Evolutionary conservation across 2,113 vertebrate genomes (phyloP).

Genomic region (Morphnarchus princeps): DNA sequence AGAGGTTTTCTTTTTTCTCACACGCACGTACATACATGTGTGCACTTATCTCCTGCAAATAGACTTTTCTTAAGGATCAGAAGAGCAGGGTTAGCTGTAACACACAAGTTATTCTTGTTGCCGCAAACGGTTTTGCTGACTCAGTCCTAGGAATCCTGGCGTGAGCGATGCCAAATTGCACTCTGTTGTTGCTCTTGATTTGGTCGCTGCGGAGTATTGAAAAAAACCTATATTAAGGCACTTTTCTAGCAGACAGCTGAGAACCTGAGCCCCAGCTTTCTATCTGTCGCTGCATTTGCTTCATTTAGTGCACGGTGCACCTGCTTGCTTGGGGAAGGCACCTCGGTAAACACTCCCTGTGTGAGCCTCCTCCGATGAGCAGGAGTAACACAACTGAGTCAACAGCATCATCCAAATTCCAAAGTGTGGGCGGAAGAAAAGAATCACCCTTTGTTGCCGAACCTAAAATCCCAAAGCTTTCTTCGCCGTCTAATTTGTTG

Average conservation of each 20-base stretch:
- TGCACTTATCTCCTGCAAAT: not conserved
- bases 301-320: not conserved
- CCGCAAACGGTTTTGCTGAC: not conserved
- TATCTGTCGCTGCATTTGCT: not conserved
- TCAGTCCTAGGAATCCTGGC: not conserved
- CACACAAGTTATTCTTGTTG: not conserved
- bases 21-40: not conserved
- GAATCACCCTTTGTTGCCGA: constrained; percentile 11
- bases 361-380: not conserved
- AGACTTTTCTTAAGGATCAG: not conserved
- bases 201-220: not conserved
- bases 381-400: not conserved
- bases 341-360: not conserved
- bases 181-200: not conserved
- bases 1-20: not conserved
- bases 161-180: not conserved
- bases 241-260: not conserved
- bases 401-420: not conserved
- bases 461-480: not conserved
- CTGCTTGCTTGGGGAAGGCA: not conserved
- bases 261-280: not conserved
- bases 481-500: not conserved
- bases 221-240: not conserved
- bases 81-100: not conserved
- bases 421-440: not conserved